Conservation (phyloP, 2,797 vertebrate genomes). For the Sebastes diploproa region DNA sequence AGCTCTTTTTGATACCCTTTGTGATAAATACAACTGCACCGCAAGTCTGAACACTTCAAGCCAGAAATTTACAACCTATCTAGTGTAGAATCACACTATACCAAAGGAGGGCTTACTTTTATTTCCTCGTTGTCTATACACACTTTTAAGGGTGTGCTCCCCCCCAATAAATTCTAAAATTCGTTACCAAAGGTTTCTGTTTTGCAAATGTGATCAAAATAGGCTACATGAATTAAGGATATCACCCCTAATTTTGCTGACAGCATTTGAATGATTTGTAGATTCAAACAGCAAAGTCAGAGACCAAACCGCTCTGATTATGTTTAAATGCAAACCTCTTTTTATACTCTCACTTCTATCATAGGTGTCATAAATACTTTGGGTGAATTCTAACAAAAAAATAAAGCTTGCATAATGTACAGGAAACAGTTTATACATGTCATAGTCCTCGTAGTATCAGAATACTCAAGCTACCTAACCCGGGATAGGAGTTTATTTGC, state of each 20-base stretch:
- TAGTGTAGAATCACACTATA: neutral
- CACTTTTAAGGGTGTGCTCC: neutral
- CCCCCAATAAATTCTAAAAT: neutral
- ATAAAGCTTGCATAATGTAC: conserved; percentile 1
- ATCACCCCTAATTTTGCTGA: neutral
- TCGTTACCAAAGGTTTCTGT: neutral
- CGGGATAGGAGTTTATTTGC: neutral
- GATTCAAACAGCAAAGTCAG: neutral
- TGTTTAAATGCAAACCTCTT: neutral
- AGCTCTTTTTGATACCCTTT: neutral
- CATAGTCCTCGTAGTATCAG: neutral
- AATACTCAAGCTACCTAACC: neutral
- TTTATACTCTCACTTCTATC: neutral
- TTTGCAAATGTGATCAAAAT: neutral
- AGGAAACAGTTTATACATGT: neutral
- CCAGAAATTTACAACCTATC: neutral
- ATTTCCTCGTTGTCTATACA: neutral
- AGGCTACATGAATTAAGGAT: neutral
- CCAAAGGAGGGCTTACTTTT: neutral
- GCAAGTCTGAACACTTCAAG: neutral
- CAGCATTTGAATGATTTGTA: neutral
- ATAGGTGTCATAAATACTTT: neutral
- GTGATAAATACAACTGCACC: neutral
- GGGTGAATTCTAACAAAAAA: neutral
- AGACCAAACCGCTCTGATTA: neutral